phyloP scores from a whole-genome alignment of 2,113 vertebrate genomes.

The Uria lomvia region DNA sequence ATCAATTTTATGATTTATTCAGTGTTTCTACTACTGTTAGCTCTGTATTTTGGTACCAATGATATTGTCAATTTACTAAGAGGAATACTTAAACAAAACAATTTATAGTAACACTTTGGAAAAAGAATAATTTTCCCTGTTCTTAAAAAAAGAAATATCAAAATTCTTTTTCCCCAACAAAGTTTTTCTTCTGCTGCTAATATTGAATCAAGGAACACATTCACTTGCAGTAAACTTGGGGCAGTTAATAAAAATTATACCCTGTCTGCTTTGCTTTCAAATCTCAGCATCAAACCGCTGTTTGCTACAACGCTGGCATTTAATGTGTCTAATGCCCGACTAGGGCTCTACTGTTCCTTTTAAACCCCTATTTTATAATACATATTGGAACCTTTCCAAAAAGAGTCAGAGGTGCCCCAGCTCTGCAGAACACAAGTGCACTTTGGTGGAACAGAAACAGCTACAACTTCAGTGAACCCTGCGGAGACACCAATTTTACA shows the following conservation, averaged over 20 bases:
- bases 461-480: not conserved
- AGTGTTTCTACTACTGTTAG: not conserved
- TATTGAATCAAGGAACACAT: not conserved
- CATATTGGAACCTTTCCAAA: not conserved
- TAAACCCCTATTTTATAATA: not conserved
- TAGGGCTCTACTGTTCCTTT: not conserved
- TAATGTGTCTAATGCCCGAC: not conserved
- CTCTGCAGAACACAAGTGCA: not conserved
- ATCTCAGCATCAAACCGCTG: not conserved
- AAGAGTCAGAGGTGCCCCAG: not conserved
- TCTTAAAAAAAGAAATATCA: not conserved
- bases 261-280: not conserved
- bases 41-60: not conserved
- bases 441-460: not conserved
- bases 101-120: not conserved
- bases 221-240: not conserved
- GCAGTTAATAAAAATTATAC: not conserved
- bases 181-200: not conserved
- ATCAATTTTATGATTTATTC: conserved; percentile 49
- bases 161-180: not conserved
- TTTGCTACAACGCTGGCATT: not conserved
- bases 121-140: not conserved
- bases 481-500: not conserved
- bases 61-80: not conserved
- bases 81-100: conserved; percentile 21